A percentile compares a stretch with the other conserved stretches of the same genome.
These are phyloP conservation scores for Eristalis intricaria DNA, from an alignment of 2,888 invertebrate species.

Conservation along the genomic window DNA sequence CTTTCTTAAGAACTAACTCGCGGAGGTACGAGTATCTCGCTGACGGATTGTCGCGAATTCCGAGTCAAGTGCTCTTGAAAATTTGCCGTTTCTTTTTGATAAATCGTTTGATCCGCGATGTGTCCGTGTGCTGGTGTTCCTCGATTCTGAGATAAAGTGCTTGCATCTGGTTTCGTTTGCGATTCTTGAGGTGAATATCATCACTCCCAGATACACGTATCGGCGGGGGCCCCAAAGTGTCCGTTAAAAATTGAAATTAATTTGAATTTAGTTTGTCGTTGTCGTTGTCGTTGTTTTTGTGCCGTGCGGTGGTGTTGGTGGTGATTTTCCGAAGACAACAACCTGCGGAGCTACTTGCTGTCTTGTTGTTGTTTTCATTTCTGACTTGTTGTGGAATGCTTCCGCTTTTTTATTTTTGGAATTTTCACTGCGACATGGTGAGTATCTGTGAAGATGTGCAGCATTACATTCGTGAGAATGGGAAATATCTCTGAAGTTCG, in stretches of 20 bases:
- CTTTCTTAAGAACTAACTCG: neutral
- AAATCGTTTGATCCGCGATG: conserved; percentile 17
- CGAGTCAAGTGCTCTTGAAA: conserved; percentile 43
- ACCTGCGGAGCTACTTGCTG: conserved; percentile 20
- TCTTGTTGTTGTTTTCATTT: conserved; percentile 7
- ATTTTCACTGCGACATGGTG: conserved; percentile 62
- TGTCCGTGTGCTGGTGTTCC: conserved; percentile 1
- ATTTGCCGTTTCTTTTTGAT: conserved; percentile 16
- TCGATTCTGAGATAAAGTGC: neutral
- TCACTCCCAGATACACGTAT: conserved; percentile 19
- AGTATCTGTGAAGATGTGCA: conserved; percentile 45
- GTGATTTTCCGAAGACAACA: conserved; percentile 5
- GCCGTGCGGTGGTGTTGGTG: neutral
- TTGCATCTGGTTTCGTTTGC: neutral
- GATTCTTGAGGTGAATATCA: neutral
- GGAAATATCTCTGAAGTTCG: conserved; percentile 20
- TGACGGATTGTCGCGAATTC: conserved; percentile 54
- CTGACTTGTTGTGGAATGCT: conserved; percentile 30
- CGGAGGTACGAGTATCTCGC: conserved; percentile 2
- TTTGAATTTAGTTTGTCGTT: conserved; percentile 36
- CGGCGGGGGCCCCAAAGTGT: conserved; percentile 12
- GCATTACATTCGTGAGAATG: conserved; percentile 61
- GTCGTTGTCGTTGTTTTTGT: neutral
- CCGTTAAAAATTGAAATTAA: conserved; percentile 35
- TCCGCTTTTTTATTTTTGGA: conserved; percentile 49